Percentiles rank a stretch among this genome's conserved stretches.
phyloP scores from a whole-genome alignment of 2,113 vertebrate genomes.

The Pelecanus crispus region DNA sequence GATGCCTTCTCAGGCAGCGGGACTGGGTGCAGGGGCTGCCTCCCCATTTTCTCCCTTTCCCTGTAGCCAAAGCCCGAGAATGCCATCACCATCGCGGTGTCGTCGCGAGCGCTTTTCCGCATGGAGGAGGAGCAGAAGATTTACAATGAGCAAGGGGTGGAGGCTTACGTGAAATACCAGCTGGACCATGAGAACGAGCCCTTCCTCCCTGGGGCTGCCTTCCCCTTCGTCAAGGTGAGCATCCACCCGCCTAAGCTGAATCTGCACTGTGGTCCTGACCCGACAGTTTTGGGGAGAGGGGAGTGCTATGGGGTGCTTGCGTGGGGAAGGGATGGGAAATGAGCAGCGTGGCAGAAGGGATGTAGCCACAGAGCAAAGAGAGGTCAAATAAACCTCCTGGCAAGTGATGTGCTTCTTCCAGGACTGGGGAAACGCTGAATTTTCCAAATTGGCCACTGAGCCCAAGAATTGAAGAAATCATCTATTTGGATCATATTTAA shows the following conservation, averaged over 20 bases:
- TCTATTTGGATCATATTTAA: background rate
- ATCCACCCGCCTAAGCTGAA: fast-evolving
- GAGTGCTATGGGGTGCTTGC: fast-evolving
- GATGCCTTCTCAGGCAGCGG: fast-evolving
- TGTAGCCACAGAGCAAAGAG: background rate
- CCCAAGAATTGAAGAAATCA: background rate
- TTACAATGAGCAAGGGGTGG: conserved; percentile 84
- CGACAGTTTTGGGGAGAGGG: fast-evolving
- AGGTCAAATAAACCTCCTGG: background rate
- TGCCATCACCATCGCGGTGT: conserved; percentile 92
- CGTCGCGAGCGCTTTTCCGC: conserved; percentile 88
- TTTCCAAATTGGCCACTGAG: background rate
- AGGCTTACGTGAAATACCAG: conserved; percentile 90
- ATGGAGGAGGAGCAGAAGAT: conserved; percentile 94
- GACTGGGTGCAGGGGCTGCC: background rate
- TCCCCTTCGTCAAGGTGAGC: conserved; percentile 92
- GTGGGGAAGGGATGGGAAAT: background rate
- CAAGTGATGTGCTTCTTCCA: background rate
- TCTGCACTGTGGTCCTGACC: fast-evolving
- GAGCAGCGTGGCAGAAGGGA: background rate
- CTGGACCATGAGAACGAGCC: conserved; percentile 88
- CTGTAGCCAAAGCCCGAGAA: conserved; percentile 87
- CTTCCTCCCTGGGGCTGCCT: conserved; percentile 88
- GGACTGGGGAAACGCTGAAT: background rate
- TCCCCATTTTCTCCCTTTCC: background rate